A percentile compares a stretch with the other conserved stretches of the same genome.
phyloP scores from a whole-genome alignment of 2,888 invertebrate species.

The Netelia melanura region DNA sequence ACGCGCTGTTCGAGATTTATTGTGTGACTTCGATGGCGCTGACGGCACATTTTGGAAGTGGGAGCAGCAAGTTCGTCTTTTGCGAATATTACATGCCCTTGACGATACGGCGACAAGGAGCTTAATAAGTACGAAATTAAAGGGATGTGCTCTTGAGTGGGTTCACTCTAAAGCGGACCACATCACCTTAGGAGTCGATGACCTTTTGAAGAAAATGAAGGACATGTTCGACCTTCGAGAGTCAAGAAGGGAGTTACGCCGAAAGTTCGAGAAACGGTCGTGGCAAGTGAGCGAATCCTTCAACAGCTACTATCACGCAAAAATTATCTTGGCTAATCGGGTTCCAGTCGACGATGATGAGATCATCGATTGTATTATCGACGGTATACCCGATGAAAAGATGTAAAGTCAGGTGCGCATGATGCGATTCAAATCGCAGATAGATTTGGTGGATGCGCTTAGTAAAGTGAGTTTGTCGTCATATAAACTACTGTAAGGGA shows the following conservation, averaged over 20 bases:
- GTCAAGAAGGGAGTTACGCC: conserved; percentile 8
- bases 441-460: too few species aligned
- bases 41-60: too few species aligned
- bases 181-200: conserved; percentile 17
- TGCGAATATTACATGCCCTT: too few species aligned
- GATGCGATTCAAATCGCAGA: too few species aligned
- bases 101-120: too few species aligned
- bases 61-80: too few species aligned
- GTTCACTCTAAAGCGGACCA: conserved; percentile 48
- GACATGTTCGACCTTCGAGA: conserved; percentile 3
- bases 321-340: background rate
- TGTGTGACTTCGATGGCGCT: too few species aligned
- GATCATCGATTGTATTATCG: conserved; percentile 10
- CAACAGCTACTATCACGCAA: conserved; percentile 23
- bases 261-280: background rate
- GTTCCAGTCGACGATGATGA: conserved; percentile 9
- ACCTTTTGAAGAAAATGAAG: background rate
- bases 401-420: background rate
- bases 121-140: too few species aligned
- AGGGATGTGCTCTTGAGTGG: conserved; percentile 14
- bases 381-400: conserved; percentile 8
- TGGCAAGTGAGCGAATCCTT: conserved; percentile 33
- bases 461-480: too few species aligned
- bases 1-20: too few species aligned
- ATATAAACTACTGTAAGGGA: too few species aligned